Evolutionary conservation across 2,113 vertebrate species (phyloP).

Genomic region (Montifringilla adamsi): DNA sequence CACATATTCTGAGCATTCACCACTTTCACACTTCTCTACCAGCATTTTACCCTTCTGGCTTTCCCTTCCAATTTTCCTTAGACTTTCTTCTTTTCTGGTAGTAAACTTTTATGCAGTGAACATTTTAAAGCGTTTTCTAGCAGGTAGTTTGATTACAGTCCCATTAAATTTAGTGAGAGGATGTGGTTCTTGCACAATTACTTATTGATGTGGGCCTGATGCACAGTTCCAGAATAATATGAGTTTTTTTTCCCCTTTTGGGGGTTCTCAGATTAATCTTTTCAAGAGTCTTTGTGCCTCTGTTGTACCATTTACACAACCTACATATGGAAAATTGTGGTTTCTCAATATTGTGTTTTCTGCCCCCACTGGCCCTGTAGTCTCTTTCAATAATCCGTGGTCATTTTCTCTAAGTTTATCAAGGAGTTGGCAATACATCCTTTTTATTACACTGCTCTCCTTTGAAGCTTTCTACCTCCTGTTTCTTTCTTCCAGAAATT

Average conservation of each 20-base stretch:
- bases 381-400: background rate
- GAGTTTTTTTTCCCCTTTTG: background rate
- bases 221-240: background rate
- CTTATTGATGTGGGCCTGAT: conserved; percentile 21
- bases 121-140: background rate
- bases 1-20: background rate
- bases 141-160: background rate
- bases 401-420: background rate
- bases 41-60: background rate
- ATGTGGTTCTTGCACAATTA: background rate
- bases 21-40: background rate
- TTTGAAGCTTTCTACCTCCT: background rate
- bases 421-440: background rate
- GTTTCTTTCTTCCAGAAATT: background rate
- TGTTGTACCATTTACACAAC: conserved; percentile 22
- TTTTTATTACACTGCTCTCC: background rate
- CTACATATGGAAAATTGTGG: background rate
- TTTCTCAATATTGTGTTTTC: conserved; percentile 2
- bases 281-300: background rate
- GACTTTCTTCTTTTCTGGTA: background rate
- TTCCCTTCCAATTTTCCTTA: background rate
- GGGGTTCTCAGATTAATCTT: conserved; percentile 5
- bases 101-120: background rate
- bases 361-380: background rate
- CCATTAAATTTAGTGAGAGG: background rate